These are phyloP conservation scores for Drosophila kambysellisi DNA, from an alignment of 2,888 invertebrate genomes.

Conservation along the genomic window DNA sequence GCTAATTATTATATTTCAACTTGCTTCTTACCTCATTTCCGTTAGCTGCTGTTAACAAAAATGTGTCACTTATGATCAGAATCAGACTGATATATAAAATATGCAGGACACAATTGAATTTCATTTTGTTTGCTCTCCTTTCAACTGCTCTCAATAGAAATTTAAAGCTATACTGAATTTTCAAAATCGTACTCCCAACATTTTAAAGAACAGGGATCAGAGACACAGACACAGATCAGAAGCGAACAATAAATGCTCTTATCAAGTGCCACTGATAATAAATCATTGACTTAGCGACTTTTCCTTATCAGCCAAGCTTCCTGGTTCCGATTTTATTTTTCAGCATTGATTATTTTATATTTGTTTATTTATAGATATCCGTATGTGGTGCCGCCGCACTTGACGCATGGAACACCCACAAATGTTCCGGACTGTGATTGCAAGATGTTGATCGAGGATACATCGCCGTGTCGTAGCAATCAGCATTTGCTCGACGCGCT, in stretches of 20 bases:
- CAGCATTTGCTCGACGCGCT: slow-evolving; percentile 57
- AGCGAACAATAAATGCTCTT: not conserved
- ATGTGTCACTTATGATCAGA: not conserved
- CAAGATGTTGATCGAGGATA: slow-evolving; percentile 68
- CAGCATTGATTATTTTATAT: too few relatives aligned
- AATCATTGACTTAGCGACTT: not conserved
- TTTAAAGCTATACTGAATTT: not conserved
- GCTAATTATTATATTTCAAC: not conserved
- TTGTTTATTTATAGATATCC: slow-evolving; percentile 53
- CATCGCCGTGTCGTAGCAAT: slow-evolving; percentile 50
- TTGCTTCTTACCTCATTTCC: not conserved
- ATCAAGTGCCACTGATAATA: not conserved
- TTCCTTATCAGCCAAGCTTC: not conserved
- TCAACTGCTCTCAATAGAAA: not conserved
- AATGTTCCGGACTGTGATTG: slow-evolving; percentile 49
- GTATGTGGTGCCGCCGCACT: slow-evolving; percentile 36
- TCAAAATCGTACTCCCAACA: not conserved
- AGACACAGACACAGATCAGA: not conserved
- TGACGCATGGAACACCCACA: slow-evolving; percentile 54
- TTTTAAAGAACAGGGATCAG: not conserved
- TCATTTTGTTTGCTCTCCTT: not conserved
- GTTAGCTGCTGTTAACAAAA: not conserved
- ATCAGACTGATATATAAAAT: not conserved
- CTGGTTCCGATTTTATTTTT: too few relatives aligned
- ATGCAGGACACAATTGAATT: not conserved